phyloP scores from a whole-genome alignment of 2,797 vertebrate species.

The Lepilemur ruficaudatus region DNA sequence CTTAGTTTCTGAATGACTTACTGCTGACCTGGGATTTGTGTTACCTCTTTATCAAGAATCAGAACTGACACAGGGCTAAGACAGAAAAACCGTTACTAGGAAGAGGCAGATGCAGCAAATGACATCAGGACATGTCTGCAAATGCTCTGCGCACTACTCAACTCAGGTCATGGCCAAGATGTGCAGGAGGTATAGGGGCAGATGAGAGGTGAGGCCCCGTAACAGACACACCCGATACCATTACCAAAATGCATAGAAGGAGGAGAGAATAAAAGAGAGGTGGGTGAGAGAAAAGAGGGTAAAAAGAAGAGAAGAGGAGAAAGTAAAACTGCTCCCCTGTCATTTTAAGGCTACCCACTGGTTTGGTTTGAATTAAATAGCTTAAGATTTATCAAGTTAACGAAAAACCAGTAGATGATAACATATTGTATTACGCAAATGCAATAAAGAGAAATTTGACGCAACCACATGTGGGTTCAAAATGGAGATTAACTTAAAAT shows the following conservation, averaged over 20 bases:
- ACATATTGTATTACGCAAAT: neutral
- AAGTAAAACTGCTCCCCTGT: neutral
- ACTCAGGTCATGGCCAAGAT: no score
- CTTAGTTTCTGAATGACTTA: neutral
- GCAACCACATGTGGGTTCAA: neutral
- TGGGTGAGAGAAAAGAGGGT: neutral
- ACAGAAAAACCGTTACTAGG: neutral
- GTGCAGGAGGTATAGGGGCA: rapidly evolving
- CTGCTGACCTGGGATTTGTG: neutral
- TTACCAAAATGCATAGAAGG: neutral
- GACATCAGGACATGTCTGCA: neutral
- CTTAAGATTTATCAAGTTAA: neutral
- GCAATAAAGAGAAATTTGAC: neutral
- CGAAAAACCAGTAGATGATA: neutral
- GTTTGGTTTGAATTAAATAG: neutral
- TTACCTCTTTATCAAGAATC: neutral
- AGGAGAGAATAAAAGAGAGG: neutral
- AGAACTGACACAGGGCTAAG: neutral
- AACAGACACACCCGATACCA: rapidly evolving
- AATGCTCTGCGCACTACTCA: neutral
- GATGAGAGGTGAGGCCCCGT: no score
- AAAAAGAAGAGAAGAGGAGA: neutral
- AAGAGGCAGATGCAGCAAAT: rapidly evolving
- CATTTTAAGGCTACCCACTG: neutral
- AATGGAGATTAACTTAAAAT: neutral